Base-by-base conservation (phyloP, 1,140 invertebrate genomes). In the Vanessa atalanta region DNA sequence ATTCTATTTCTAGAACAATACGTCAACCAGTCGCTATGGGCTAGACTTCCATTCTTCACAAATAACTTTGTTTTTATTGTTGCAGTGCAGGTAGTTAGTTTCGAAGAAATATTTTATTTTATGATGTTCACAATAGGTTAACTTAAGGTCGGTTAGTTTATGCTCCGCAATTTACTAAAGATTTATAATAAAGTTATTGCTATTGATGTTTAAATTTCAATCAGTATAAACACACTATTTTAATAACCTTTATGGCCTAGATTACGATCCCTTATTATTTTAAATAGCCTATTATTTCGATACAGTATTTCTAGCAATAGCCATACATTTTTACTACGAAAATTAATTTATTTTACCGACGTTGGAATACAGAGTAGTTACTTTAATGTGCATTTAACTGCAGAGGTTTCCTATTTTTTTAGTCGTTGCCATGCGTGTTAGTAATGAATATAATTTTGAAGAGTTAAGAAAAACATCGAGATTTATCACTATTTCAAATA, bases 1-100 rank as follows among this genome's bases (percentile, higher is more conserved):
- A 72, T 66, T 57, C 50, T 47, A 53, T 72, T 47, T 64, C 37
- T 65, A 65, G 66, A 72, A 72, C 37, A 72, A 65, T 72, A 16
- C 14, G 51, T 51, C 20, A 53, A 53, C 31, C 15, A 69, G 37
- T 63, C 57, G 63, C 63, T 65, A 65, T 47, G 63, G 37, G 63
- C 63, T 23, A 65, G 43, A 57, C 51, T n/a, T 16, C 53, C 16
- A 23, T 20, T 15, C n/a, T 47, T 20, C 63, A 20, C 37, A 0
- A 6, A 47, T 23, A 47, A 65, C 63, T 48, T 16, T 48, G 47
- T 47, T 43, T 43, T 43, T n/a, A 48, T 65, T 65, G 47, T 65
- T 48, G 15, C 9, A 43, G 61, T 64, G 37, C 47, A 48, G 63
- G 43, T 65, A 65, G n/a, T 20, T n/a, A n/a, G 48, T 65, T 65